Evolutionary conservation across 2,888 invertebrate genomes (phyloP).

Genomic region (Pseudanteris insignis): DNA sequence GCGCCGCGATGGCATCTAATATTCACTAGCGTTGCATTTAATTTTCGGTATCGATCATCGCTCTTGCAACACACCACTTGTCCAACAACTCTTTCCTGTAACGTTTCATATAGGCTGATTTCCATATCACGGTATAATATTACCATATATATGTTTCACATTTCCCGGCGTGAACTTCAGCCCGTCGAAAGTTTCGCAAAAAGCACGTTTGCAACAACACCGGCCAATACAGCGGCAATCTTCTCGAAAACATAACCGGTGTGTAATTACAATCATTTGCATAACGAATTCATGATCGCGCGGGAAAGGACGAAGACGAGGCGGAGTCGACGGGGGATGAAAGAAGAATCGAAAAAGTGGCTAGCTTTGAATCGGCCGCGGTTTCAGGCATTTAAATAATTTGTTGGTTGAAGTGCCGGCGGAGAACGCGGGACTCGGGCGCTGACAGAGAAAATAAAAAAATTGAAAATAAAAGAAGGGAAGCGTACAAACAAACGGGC

Average conservation of each 20-base stretch:
- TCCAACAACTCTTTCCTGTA: conserved; percentile 35
- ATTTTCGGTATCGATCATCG: conserved; percentile 40
- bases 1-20: conserved; percentile 17
- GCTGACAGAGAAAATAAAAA: not conserved
- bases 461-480: conserved; percentile 11
- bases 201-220: conserved; percentile 16
- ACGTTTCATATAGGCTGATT: conserved; percentile 34
- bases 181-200: conserved; percentile 35
- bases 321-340: not conserved
- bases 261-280: conserved; percentile 30
- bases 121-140: conserved; percentile 37
- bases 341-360: not conserved
- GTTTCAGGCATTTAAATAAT: not conserved
- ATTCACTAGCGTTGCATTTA: conserved; percentile 36
- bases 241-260: conserved; percentile 14
- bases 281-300: conserved; percentile 12
- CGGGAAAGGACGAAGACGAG: not conserved
- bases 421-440: not conserved
- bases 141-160: conserved; percentile 34
- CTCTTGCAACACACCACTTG: conserved; percentile 34
- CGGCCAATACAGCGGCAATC: conserved; percentile 18
- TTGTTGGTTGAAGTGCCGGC: not conserved
- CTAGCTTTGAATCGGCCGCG: not conserved
- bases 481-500: no score
- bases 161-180: conserved; percentile 17